Evolutionary conservation across 2,888 invertebrate species (phyloP).

Genomic region (Plagiodera versicolora): DNA sequence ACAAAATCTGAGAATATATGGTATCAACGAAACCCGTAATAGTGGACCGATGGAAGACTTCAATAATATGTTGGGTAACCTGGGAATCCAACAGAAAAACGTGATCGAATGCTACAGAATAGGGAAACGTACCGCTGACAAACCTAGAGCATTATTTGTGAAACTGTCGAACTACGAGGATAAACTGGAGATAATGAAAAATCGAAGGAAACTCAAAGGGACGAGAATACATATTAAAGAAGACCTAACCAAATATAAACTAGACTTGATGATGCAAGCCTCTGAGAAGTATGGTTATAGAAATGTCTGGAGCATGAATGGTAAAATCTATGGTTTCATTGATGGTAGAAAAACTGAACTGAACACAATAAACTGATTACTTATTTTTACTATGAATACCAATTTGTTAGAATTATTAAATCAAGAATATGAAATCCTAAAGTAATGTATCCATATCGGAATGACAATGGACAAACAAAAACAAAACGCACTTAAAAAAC

Average conservation of each 20-base stretch:
- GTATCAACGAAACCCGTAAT: slow-evolving; percentile 3
- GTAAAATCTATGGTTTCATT: not conserved
- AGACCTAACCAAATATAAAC: not conserved
- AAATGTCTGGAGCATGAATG: slow-evolving; percentile 6
- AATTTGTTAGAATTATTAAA: not conserved
- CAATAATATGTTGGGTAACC: slow-evolving; percentile 3
- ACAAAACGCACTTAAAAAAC: no score
- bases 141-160: slow-evolving; percentile 1
- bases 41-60: slow-evolving; percentile 9
- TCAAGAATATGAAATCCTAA: not conserved
- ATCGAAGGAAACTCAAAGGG: not conserved
- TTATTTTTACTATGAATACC: not conserved
- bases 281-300: slow-evolving; percentile 2
- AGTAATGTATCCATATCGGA: no score
- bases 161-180: not conserved
- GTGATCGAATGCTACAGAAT: slow-evolving; percentile 2
- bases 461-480: no score
- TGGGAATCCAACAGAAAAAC: slow-evolving; percentile 6
- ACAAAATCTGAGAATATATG: slow-evolving; percentile 2
- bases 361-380: not conserved
- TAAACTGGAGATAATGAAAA: not conserved
- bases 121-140: not conserved
- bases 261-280: slow-evolving; percentile 4
- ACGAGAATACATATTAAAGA: not conserved
- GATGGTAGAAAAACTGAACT: not conserved